Base-by-base conservation (phyloP, 64 coral and sea anemone genomes). In the Montipora sp. region DNA sequence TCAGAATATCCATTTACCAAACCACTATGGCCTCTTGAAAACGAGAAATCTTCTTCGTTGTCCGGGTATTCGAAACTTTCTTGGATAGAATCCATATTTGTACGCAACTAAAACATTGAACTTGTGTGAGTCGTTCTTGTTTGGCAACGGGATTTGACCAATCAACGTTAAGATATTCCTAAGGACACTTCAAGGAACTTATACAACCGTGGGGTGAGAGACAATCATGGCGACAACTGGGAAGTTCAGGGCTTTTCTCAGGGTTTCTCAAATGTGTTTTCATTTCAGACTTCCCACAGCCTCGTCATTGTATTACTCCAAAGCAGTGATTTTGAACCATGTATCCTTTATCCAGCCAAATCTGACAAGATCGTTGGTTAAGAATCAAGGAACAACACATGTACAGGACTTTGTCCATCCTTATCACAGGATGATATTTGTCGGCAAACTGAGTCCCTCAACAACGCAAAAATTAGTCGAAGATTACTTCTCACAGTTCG, bases 11-110 rank as follows among this genome's bases (percentile, higher is more conserved):
- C 73, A 68, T 90, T 94, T 53, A 94, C 83, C 44, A 77, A 8
- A 46, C 80, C 59, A 70, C 47, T 65, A 14, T 65, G 88, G 23
- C 68, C 66, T 78, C 89, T 84, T n/a, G 8, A 45, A 16, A 77
- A 89, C 1, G 87, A 90, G 47, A 70, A 22, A 23, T 84, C 87
- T 73, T 90, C 87, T 49, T 53, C 43, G 82, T 84, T 84, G 82
- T 84, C 82, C 46, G 70, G 82, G 75, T 84, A 90, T 69, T 94
- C 92, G 13, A 89, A 90, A 70, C 83, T 78, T 44, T 94, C 93
- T 55, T 89, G 87, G 55, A 94, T 84, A 84, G 93, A 80, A 79
- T 94, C 93, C 93, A 94, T 94, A 48, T 71, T 94, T 72, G 93
- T 15, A 15, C 60, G 8, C 60, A 2, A 15, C 11, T 14, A 63